Evolutionary conservation across 2,888 invertebrate genomes (phyloP).

Genomic region (Sepiola atlantica): DNA sequence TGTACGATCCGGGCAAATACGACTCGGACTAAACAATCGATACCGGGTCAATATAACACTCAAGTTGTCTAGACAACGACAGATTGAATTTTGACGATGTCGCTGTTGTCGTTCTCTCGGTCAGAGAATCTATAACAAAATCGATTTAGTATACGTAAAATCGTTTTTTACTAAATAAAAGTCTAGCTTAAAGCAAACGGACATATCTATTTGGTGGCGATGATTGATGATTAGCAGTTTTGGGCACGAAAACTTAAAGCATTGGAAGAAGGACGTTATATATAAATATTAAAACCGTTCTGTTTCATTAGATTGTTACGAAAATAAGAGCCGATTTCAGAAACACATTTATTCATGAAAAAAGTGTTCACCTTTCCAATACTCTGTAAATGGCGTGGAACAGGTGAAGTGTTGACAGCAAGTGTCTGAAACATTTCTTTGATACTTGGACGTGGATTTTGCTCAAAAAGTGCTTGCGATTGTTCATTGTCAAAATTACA

Average conservation of each 20-base stretch:
- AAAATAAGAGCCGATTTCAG: too few species aligned
- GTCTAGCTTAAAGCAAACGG: background rate
- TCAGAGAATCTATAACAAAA: background rate
- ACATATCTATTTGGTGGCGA: too few species aligned
- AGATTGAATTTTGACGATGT: background rate
- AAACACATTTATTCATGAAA: too few species aligned
- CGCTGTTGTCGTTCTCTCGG: background rate
- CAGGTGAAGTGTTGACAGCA: too few species aligned
- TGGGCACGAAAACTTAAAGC: background rate
- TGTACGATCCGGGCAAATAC: background rate
- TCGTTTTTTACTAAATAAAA: background rate
- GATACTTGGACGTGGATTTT: too few species aligned
- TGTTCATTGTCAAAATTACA: too few species aligned
- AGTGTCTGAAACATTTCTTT: too few species aligned
- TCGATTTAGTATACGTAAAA: background rate
- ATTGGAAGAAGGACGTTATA: background rate
- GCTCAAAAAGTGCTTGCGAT: too few species aligned
- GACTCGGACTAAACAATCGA: background rate
- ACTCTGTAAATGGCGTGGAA: too few species aligned
- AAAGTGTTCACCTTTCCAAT: too few species aligned
- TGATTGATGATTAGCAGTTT: background rate
- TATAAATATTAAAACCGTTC: background rate
- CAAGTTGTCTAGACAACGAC: background rate
- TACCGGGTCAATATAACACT: background rate
- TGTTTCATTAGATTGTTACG: background rate